Conservation (phyloP, 2,888 invertebrate genomes). For the Microctonus brassicae region DNA sequence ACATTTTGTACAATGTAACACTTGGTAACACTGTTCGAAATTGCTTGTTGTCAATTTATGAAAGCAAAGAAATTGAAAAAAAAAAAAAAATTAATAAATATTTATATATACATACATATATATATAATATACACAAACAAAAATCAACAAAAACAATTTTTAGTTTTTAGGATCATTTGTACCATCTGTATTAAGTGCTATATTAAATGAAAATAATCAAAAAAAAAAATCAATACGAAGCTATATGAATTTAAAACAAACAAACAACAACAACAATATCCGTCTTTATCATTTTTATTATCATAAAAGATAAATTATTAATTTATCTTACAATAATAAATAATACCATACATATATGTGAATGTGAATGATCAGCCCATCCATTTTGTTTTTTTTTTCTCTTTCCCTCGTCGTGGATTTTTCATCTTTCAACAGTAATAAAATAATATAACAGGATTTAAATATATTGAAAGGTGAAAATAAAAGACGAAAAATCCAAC, state of each 20-base stretch:
- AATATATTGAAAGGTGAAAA: neutral
- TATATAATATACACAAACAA: slow-evolving; percentile 16
- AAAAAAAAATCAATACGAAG: slow-evolving; percentile 31
- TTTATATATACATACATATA: slow-evolving; percentile 48
- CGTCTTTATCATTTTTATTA: neutral
- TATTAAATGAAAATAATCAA: slow-evolving; percentile 49
- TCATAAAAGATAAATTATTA: neutral
- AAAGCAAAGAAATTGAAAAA: slow-evolving; percentile 10
- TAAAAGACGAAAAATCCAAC: slow-evolving; percentile 23
- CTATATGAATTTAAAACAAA: neutral
- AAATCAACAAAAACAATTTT: slow-evolving; percentile 42
- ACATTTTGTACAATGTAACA: neutral
- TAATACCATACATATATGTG: neutral
- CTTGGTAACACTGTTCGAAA: neutral
- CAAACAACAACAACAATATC: neutral
- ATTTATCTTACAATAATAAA: neutral
- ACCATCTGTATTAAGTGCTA: slow-evolving; percentile 67
- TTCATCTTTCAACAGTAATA: slow-evolving; percentile 1
- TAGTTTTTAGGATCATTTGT: slow-evolving; percentile 67
- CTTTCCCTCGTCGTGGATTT: neutral
- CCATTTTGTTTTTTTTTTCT: neutral
- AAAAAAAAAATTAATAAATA: slow-evolving; percentile 2
- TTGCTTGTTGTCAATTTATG: slow-evolving; percentile 14
- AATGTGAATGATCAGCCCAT: slow-evolving; percentile 36
- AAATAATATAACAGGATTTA: slow-evolving; percentile 33